Evolutionary conservation across 2,797 vertebrate genomes (phyloP).

Genomic region (Myiothlypis chrysogaster): DNA sequence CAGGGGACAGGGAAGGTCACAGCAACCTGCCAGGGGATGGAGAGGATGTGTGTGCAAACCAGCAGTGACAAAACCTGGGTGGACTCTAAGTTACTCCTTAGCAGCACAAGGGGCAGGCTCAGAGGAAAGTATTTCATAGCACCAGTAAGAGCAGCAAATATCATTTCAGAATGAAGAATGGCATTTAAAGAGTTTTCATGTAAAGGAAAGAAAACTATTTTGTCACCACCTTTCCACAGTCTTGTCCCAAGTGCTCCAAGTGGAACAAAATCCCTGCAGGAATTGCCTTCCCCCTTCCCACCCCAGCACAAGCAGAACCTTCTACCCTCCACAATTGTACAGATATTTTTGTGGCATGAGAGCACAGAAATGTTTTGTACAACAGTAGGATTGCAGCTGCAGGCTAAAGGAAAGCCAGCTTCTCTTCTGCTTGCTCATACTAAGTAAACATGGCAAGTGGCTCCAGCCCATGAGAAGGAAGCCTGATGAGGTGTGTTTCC

Average conservation of each 20-base stretch:
- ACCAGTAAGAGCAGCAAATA: background rate
- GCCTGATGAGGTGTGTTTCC: background rate
- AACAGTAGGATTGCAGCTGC: background rate
- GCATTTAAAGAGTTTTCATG: background rate
- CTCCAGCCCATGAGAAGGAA: background rate
- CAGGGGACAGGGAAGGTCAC: background rate
- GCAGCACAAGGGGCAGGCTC: background rate
- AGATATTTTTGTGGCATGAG: background rate
- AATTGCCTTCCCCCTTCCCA: background rate
- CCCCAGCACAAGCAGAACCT: background rate
- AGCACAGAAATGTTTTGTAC: background rate
- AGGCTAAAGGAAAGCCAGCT: background rate
- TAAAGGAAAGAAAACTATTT: background rate
- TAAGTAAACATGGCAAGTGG: background rate
- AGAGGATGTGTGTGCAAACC: background rate
- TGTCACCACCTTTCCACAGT: background rate
- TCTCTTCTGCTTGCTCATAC: background rate
- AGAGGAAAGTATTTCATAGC: background rate
- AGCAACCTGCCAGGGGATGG: background rate
- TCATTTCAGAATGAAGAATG: background rate
- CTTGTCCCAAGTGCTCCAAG: too few relatives aligned
- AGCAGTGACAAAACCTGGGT: background rate
- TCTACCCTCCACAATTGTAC: background rate
- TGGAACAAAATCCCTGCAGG: background rate
- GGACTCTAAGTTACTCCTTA: background rate